Base-by-base conservation (phyloP, 2,797 vertebrate species). In the Nothura maculosa region DNA sequence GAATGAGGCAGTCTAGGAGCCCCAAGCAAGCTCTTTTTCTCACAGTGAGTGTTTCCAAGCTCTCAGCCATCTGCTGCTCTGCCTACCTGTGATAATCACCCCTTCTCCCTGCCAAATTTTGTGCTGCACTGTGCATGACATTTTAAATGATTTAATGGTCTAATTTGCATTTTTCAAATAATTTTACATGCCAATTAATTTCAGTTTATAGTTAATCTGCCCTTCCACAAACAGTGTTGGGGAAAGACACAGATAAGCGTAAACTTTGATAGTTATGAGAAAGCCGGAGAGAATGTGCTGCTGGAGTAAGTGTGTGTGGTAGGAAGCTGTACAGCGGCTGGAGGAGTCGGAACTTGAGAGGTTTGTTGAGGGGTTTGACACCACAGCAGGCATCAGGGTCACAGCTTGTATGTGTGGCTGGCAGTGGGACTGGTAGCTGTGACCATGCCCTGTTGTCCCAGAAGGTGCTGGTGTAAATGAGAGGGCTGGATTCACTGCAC, bases 111-210 rank as follows among this genome's bases (percentile, higher is more conserved):
- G 89, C 85, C 92, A 96, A 91, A 89, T 92, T 94, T 84, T 85
- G 34, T 83, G 69, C 74, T 91, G 87, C 38, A 27, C 47, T 54
- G 21, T 88, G 63, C 66, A 43, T 90, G 77, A 91, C 87, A 85
- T 81, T 92, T 91, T 27, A 83, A 89, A 84, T 36, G 0, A 93
- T 87, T 87, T 85, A 88, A 84, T 67, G 34, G 85, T 28, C 58
- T 94, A 69, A 95, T 96, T 78, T 93, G 36, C 89, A 93, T 93
- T 93, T 92, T 88, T 54, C 34, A 85, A 83, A 86, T 81, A 81
- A 81, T 87, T 91, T 93, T 47, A 28, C 45, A 48, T 73, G 67
- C 34, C 58, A 89, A 5, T 87, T 95, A 81, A 83, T 93, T 92
- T 91, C 77, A 66, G 24, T 83, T 87, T 91, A 62, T 92, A 62